Conservation (phyloP, 2,888 invertebrate species). For the Hesperia comma region DNA sequence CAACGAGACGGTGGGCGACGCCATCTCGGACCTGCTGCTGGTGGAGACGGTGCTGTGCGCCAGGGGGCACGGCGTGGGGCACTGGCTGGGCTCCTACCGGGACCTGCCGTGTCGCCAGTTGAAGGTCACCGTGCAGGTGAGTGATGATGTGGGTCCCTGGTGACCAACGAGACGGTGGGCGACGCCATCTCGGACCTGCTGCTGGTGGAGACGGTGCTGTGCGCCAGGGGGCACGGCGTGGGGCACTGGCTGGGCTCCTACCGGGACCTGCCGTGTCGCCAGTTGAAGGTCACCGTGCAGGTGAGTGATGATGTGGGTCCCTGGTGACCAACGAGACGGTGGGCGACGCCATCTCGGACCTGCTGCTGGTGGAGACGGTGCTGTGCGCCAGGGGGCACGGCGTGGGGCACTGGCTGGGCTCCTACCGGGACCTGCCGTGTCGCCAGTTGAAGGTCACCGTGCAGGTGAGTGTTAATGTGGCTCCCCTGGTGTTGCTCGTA, state of each 20-base stretch:
- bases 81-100: conserved; percentile 92
- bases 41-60: conserved; percentile 95
- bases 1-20: conserved; percentile 98
- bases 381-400: conserved; percentile 92
- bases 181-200: conserved; percentile 98
- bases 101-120: conserved; percentile 95
- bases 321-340: conserved; percentile 98
- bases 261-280: conserved; percentile 93
- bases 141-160: conserved; percentile 47
- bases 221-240: conserved; percentile 90
- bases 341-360: conserved; percentile 98
- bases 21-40: conserved; percentile 96
- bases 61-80: conserved; percentile 89
- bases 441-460: conserved; percentile 94
- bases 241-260: conserved; percentile 93
- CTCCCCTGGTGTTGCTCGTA: no score
- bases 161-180: conserved; percentile 97
- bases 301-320: conserved; percentile 56
- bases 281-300: conserved; percentile 93
- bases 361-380: conserved; percentile 96
- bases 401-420: conserved; percentile 90
- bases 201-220: conserved; percentile 95
- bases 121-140: conserved; percentile 92
- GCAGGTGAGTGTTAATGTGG: conserved; percentile 70
- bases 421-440: conserved; percentile 95